These are phyloP conservation scores for Dyspetes luteomarginatus DNA, from an alignment of 2,888 invertebrate genomes.

Conservation along the genomic window DNA sequence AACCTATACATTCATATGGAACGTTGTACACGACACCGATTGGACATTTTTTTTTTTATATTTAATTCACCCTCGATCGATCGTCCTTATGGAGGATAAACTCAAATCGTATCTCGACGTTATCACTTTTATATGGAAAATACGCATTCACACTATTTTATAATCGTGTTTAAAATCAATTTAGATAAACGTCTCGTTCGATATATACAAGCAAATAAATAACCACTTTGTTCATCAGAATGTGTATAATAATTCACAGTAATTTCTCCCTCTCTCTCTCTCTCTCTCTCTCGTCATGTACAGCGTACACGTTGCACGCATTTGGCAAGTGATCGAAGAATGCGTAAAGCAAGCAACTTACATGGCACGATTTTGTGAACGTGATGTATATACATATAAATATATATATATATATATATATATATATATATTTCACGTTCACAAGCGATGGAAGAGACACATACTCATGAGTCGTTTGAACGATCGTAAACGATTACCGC, in stretches of 20 bases:
- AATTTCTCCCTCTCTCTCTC: constrained; percentile 8
- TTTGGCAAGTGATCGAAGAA: constrained; percentile 37
- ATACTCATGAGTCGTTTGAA: constrained; percentile 46
- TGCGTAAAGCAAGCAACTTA: constrained; percentile 44
- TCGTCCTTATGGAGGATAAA: not conserved
- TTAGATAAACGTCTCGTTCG: not conserved
- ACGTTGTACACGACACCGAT: not conserved
- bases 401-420: not conserved
- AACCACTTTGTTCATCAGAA: not conserved
- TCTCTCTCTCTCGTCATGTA: not conserved
- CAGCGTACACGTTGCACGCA: constrained; percentile 13
- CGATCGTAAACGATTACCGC: constrained; percentile 63
- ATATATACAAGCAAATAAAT: not conserved
- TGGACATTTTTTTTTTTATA: not conserved
- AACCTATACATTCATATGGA: not conserved
- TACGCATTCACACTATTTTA: too few species aligned
- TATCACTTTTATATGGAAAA: too few species aligned
- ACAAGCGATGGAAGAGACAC: not conserved
- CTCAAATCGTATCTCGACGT: not conserved
- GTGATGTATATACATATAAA: not conserved
- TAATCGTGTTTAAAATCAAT: not conserved
- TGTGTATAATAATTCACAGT: constrained; percentile 31
- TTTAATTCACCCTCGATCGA: constrained; percentile 13
- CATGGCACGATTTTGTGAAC: constrained; percentile 39
- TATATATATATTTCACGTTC: not conserved